Percentiles rank a stretch among this genome's conserved stretches.
Conservation (phyloP, 1,140 invertebrate species). For the Drosophila nasuta region DNA sequence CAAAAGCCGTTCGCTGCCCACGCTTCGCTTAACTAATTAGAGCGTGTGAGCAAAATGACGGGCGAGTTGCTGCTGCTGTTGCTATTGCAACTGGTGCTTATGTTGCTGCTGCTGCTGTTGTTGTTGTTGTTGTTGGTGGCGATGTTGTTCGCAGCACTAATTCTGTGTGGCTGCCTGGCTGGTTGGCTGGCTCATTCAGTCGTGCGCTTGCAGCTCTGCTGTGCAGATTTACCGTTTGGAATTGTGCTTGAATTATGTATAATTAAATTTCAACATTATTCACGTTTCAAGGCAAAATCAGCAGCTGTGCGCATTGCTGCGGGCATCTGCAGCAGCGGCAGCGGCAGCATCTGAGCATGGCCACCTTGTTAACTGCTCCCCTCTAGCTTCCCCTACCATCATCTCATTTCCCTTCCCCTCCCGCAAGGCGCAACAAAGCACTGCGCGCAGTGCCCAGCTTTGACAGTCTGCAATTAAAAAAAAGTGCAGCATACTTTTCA, state of each 20-base stretch:
- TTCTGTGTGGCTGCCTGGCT: constrained; percentile 35
- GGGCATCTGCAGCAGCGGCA: background rate
- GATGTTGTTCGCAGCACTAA: constrained; percentile 34
- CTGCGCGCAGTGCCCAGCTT: background rate
- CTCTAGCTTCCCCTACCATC: too few relatives aligned
- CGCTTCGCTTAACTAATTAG: constrained; percentile 80
- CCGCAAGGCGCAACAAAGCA: too few relatives aligned
- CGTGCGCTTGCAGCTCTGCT: constrained; percentile 29
- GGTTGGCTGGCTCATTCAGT: constrained; percentile 60
- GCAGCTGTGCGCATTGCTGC: constrained; percentile 38
- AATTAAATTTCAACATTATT: constrained; percentile 81
- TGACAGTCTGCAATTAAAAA: background rate
- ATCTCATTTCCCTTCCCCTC: too few relatives aligned
- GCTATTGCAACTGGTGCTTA: constrained; percentile 7
- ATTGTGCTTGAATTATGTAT: constrained; percentile 79
- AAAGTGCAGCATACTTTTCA: background rate
- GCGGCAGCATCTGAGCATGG: background rate
- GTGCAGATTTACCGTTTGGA: constrained; percentile 66
- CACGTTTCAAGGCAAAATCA: constrained; percentile 62
- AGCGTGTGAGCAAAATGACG: constrained; percentile 73
- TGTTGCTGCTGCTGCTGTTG: background rate
- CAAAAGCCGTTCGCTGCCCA: constrained; percentile 49
- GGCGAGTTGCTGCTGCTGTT: constrained; percentile 19
- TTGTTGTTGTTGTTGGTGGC: background rate
- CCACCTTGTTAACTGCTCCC: constrained; percentile 5